phyloP scores from a whole-genome alignment of 2,113 vertebrate species.

The Poeciliopsis retropinna region DNA sequence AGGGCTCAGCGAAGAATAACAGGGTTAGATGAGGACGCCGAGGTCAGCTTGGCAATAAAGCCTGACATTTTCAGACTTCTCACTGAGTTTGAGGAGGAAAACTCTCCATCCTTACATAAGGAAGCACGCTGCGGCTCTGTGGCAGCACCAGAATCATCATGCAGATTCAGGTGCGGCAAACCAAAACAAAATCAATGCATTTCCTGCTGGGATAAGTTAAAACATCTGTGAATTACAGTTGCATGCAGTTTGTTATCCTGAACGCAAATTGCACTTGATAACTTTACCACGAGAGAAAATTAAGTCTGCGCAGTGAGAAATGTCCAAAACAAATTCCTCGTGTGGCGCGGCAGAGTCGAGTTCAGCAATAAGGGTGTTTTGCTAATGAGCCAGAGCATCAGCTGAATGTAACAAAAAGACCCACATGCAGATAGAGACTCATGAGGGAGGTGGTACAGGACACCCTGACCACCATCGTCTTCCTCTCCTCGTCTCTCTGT shows the following conservation, averaged over 20 bases:
- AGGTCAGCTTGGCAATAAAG: background rate
- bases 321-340: background rate
- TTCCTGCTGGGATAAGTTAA: background rate
- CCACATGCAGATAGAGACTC: constrained; percentile 41
- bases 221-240: background rate
- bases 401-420: constrained; percentile 11
- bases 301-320: background rate
- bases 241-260: too few species aligned
- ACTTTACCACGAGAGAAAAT: background rate
- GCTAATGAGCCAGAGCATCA: background rate
- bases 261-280: background rate
- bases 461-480: background rate
- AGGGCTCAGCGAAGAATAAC: background rate
- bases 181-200: too few species aligned
- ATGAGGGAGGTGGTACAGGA: constrained; percentile 6
- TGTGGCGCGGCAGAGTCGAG: background rate
- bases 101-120: background rate
- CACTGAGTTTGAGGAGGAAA: background rate
- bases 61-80: background rate
- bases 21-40: background rate
- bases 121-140: too few species aligned
- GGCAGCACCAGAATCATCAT: too few species aligned
- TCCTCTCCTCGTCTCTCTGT: background rate
- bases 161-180: background rate
- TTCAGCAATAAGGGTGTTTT: background rate